Evolutionary conservation across 2,797 vertebrate species (phyloP).

Genomic region (Falco concolor): DNA sequence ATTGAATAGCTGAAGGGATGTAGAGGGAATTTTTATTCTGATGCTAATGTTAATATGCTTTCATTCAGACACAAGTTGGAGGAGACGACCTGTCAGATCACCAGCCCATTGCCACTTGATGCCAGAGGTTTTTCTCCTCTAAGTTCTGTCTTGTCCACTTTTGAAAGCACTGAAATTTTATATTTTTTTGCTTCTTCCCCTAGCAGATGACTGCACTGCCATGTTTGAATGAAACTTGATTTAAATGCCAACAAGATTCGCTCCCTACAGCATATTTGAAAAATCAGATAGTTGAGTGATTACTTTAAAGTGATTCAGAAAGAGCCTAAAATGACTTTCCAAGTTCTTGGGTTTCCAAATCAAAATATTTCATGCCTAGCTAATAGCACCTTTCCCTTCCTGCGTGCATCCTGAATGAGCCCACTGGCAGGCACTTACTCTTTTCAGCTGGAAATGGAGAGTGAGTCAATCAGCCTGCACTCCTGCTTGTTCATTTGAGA

Average conservation of each 20-base stretch:
- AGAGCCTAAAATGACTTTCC: background rate
- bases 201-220: background rate
- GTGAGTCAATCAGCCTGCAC: background rate
- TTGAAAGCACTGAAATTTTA: background rate
- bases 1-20: background rate
- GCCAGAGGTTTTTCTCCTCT: background rate
- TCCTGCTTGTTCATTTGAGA: background rate
- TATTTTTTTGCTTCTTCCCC: background rate
- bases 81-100: background rate
- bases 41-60: background rate
- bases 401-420: background rate
- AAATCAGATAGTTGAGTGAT: background rate
- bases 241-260: background rate
- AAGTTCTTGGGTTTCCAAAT: background rate
- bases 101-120: background rate
- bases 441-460: background rate
- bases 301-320: background rate
- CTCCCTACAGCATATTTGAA: rapidly evolving
- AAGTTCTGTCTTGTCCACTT: background rate
- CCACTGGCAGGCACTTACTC: background rate
- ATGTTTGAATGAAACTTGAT: background rate
- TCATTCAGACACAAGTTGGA: background rate
- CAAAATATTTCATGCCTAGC: background rate
- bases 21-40: background rate
- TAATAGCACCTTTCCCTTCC: background rate